These are phyloP conservation scores for Patella vulgata DNA, from an alignment of 1,140 invertebrate genomes.

Conservation along the genomic window DNA sequence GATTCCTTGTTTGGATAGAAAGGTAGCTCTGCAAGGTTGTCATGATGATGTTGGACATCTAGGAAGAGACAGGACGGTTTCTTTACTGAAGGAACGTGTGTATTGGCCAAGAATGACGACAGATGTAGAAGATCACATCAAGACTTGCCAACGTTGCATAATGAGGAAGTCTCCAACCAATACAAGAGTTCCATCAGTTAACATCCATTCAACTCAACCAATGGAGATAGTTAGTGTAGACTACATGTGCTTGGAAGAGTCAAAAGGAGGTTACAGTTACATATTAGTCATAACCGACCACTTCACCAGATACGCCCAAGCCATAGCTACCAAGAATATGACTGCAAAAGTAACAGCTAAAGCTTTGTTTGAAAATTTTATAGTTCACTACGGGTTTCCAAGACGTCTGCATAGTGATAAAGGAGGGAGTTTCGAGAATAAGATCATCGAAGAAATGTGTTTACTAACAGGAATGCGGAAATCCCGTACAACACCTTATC, in stretches of 20 bases:
- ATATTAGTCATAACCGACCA: constrained; percentile 26
- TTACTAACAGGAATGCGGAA: constrained; percentile 7
- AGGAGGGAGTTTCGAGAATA: constrained; percentile 24
- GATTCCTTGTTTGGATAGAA: background rate
- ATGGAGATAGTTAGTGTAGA: constrained; percentile 25
- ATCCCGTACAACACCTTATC: constrained; percentile 15
- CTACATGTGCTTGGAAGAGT: constrained; percentile 20
- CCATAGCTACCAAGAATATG: constrained; percentile 17
- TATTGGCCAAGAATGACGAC: constrained; percentile 22
- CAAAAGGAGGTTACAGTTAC: constrained; percentile 15
- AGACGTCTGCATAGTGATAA: constrained; percentile 23
- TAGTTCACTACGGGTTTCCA: constrained; percentile 28
- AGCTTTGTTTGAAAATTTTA: constrained; percentile 26
- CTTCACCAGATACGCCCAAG: constrained; percentile 22
- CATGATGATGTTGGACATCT: constrained; percentile 28
- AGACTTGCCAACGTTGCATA: constrained; percentile 3
- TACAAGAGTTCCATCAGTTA: constrained; percentile 8
- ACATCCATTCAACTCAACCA: constrained; percentile 5
- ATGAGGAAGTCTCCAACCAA: constrained; percentile 5
- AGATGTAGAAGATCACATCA: constrained; percentile 14
- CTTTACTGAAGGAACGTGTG: constrained; percentile 12
- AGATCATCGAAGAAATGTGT: constrained; percentile 19
- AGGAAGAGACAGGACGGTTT: constrained; percentile 16
- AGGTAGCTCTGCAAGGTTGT: background rate
- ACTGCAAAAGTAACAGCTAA: constrained; percentile 26